These are phyloP conservation scores for Psittacula echo DNA, from an alignment of 2,797 vertebrate genomes.

Conservation along the genomic window DNA sequence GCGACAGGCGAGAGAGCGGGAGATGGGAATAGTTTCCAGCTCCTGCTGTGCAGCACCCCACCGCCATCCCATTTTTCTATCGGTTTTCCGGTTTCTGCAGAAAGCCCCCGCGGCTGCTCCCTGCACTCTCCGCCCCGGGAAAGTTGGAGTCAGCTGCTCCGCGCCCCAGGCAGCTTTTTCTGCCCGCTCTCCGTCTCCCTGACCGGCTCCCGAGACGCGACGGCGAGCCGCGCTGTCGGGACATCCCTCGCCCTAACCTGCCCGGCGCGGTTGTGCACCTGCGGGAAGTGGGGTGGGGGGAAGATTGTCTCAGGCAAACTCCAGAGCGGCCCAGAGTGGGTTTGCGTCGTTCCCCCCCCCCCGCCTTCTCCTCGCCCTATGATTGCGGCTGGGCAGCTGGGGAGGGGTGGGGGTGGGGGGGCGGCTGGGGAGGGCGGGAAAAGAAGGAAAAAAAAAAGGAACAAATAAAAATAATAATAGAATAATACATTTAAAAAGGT, in stretches of 20 bases:
- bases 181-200: no score
- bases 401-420: no score
- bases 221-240: neutral
- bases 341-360: neutral
- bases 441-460: neutral
- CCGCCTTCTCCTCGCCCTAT: neutral
- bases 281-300: neutral
- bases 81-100: neutral
- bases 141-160: neutral
- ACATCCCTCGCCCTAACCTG: neutral
- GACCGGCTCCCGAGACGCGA: neutral
- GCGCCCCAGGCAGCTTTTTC: neutral
- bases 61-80: neutral
- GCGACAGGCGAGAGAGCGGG: neutral
- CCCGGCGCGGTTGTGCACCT: neutral
- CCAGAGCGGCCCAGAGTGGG: neutral
- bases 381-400: neutral
- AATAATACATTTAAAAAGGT: neutral
- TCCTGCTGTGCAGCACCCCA: neutral
- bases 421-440: no score
- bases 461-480: neutral
- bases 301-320: slow-evolving; percentile 4
- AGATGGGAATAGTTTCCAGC: neutral
- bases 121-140: neutral
- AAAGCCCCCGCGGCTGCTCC: neutral